Percentiles rank a stretch among this genome's conserved stretches.
These are phyloP conservation scores for Haliclystus octoradiatus DNA, from an alignment of 30 jellyfish, hydroid and myxozoan genomes.

Conservation along the genomic window DNA sequence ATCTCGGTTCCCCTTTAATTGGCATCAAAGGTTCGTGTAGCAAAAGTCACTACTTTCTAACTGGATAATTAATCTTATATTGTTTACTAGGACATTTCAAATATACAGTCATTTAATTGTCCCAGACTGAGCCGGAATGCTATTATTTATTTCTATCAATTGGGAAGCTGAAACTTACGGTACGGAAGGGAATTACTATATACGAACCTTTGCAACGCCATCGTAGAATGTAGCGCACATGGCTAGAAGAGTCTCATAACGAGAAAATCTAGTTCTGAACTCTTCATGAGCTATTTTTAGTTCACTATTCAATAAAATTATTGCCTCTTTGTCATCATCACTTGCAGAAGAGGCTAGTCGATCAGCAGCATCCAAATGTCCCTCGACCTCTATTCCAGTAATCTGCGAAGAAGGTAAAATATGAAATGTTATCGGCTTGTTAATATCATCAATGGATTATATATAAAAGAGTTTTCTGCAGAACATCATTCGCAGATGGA, in stretches of 20 bases:
- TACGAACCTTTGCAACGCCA: conserved; percentile 91
- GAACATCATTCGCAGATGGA: not conserved
- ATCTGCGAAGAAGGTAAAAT: conserved; percentile 32
- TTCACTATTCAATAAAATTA: conserved; percentile 45
- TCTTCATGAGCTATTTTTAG: conserved; percentile 66
- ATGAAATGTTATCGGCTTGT: too few relatives aligned
- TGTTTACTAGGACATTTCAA: too few relatives aligned
- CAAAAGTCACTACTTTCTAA: too few relatives aligned
- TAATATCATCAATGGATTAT: not conserved
- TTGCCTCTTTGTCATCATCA: conserved; percentile 62
- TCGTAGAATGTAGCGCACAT: conserved; percentile 74
- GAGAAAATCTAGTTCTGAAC: conserved; percentile 58
- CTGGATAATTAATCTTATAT: too few relatives aligned
- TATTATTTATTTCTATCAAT: too few relatives aligned
- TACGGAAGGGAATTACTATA: too few relatives aligned
- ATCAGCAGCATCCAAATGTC: conserved; percentile 54
- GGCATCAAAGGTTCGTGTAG: too few relatives aligned
- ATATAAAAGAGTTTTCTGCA: not conserved
- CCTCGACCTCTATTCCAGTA: conserved; percentile 72
- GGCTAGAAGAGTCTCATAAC: conserved; percentile 61
- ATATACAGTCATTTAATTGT: too few relatives aligned
- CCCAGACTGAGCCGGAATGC: too few relatives aligned
- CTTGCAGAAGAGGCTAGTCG: conserved; percentile 49
- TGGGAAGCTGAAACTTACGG: too few relatives aligned
- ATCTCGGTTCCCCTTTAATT: too few relatives aligned